A percentile compares a stretch with the other conserved stretches of the same genome.
phyloP scores from a whole-genome alignment of 2,797 vertebrate species.

The Smutsia temminckii region DNA sequence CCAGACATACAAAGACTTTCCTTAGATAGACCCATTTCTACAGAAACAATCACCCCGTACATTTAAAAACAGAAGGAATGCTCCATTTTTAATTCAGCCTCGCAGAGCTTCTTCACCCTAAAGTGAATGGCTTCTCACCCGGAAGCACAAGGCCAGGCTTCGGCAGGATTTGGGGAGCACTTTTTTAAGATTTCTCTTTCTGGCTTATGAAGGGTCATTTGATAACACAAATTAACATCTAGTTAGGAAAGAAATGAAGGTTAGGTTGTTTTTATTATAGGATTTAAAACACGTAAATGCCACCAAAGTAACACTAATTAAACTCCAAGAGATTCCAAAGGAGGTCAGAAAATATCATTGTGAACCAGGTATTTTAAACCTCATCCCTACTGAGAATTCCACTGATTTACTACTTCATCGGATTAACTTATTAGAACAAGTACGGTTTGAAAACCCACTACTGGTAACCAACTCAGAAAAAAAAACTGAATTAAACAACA shows the following conservation, averaged over 20 bases:
- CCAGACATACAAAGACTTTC: constrained; percentile 69
- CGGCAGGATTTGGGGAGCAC: constrained; percentile 42
- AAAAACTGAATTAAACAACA: background rate
- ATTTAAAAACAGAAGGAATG: background rate
- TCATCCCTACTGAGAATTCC: background rate
- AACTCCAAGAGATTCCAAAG: background rate
- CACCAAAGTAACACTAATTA: constrained; percentile 61
- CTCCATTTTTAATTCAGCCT: background rate
- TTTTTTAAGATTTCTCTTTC: constrained; percentile 30
- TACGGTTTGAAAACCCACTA: constrained; percentile 50
- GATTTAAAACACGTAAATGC: constrained; percentile 66
- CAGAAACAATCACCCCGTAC: constrained; percentile 15
- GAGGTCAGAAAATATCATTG: background rate
- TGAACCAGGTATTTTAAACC: background rate
- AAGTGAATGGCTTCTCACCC: background rate
- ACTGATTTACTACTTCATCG: background rate
- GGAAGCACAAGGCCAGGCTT: background rate
- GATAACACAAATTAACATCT: background rate
- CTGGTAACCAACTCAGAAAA: constrained; percentile 43
- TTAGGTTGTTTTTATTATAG: background rate
- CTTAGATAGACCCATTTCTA: constrained; percentile 24
- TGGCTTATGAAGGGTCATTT: background rate
- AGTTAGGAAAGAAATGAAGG: constrained; percentile 44
- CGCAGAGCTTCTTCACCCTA: background rate
- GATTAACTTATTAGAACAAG: constrained; percentile 51